Evolutionary conservation across 1,140 invertebrate genomes (phyloP), one percentile per base, ranked within the genome.

Genomic region (Oryctes rhinoceros): DNA sequence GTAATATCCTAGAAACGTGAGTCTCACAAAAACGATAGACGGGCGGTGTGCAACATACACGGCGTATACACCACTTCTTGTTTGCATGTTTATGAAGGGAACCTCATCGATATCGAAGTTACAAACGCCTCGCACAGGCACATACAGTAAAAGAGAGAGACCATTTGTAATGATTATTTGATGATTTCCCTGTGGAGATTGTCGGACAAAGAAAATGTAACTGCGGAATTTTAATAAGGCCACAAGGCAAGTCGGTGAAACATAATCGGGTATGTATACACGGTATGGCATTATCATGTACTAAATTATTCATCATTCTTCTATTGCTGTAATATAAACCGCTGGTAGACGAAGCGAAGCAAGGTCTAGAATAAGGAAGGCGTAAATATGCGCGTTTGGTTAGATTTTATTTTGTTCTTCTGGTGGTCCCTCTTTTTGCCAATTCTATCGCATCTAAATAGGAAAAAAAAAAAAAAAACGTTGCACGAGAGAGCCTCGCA

Each of bases 181-280:
- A 71, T 71, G 65, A 71, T 71, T 71, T 71, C 65, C 65, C 65
- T 24, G 65, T 71, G 65, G 65, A 71, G 65, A 71, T 71, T 37
- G 65, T 71, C 65, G 35, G 65, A 71, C 65, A 71, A 71, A 71
- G 65, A 71, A 71, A 71, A 71, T 37, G 65, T 71, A 35, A 37
- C 65, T 71, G 35, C 20, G 35, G 65, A 71, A 71, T 71, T 71
- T 71, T 71, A 71, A 71, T 71, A 71, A 59, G 24, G 65, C 24
- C 35, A 35, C 39, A 9, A 71, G 65, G 13, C 20, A 35, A 35
- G 53, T 59, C 53, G 53, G 53, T 15, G 35, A 24, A 24, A 24
- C 65, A 71, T 24, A 71, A 71, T 37, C 65, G 65, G 65, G 11
- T 24, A 37, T 71, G 65, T 37, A 13, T 35, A 30, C 65, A 71